A percentile compares a stretch with the other conserved stretches of the same genome.
phyloP scores from a whole-genome alignment of 2,113 vertebrate genomes.

The Vimba vimba region DNA sequence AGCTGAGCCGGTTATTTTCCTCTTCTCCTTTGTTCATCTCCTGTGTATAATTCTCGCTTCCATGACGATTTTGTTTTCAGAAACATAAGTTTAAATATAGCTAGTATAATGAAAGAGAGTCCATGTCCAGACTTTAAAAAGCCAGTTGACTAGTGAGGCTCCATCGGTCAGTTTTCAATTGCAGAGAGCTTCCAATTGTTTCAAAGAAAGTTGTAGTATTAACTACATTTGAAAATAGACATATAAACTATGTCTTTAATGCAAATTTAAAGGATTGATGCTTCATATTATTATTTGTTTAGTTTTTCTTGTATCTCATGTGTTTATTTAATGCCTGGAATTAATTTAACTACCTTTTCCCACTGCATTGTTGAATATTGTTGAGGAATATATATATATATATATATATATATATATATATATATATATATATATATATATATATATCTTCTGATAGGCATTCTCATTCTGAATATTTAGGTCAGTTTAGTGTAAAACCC shows the following conservation, averaged over 20 bases:
- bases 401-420: background rate
- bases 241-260: background rate
- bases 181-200: background rate
- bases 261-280: background rate
- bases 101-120: background rate
- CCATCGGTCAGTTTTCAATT: background rate
- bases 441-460: background rate
- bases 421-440: background rate
- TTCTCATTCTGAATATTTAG: background rate
- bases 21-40: background rate
- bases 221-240: background rate
- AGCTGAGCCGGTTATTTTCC: background rate
- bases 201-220: background rate
- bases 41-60: background rate
- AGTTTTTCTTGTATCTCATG: background rate
- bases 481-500: background rate
- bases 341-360: background rate
- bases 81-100: background rate
- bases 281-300: background rate
- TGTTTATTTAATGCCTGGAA: background rate
- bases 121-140: background rate
- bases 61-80: background rate
- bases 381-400: too few relatives aligned
- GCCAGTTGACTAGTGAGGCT: background rate
- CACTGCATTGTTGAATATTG: background rate